Conservation (phyloP, 2,113 vertebrate species). For the Illadopsis cleaveri region DNA sequence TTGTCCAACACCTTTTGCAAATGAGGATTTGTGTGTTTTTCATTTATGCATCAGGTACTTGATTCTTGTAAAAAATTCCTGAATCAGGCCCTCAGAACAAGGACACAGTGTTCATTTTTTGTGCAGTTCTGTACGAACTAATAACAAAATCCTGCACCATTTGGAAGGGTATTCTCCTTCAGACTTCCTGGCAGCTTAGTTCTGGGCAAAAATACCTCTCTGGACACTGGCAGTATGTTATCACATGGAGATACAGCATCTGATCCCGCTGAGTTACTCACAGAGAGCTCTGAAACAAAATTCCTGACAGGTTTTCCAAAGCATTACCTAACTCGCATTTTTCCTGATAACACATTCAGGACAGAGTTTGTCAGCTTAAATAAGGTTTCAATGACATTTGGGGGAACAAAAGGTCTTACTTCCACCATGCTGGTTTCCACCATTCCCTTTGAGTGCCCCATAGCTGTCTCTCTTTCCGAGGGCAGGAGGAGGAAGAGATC, state of each 20-base stretch:
- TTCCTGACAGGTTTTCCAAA: slow-evolving; percentile 8
- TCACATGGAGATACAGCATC: slow-evolving; percentile 15
- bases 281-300: not conserved
- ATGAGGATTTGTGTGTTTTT: not conserved
- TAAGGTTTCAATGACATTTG: not conserved
- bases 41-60: not conserved
- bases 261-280: slow-evolving; percentile 19
- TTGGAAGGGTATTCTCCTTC: slow-evolving; percentile 27
- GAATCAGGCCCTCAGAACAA: not conserved
- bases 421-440: not conserved
- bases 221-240: not conserved
- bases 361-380: not conserved
- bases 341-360: not conserved
- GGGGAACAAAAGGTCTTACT: not conserved
- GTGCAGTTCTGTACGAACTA: not conserved
- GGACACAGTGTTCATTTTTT: not conserved
- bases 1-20: not conserved
- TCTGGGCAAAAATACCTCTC: slow-evolving; percentile 15
- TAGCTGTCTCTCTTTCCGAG: not conserved
- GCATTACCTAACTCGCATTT: slow-evolving; percentile 21
- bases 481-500: not conserved
- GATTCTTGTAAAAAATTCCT: not conserved
- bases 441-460: not conserved
- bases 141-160: not conserved
- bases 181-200: slow-evolving; percentile 8